phyloP scores from a whole-genome alignment of 2,888 invertebrate genomes.

The Watsonalla binaria region DNA sequence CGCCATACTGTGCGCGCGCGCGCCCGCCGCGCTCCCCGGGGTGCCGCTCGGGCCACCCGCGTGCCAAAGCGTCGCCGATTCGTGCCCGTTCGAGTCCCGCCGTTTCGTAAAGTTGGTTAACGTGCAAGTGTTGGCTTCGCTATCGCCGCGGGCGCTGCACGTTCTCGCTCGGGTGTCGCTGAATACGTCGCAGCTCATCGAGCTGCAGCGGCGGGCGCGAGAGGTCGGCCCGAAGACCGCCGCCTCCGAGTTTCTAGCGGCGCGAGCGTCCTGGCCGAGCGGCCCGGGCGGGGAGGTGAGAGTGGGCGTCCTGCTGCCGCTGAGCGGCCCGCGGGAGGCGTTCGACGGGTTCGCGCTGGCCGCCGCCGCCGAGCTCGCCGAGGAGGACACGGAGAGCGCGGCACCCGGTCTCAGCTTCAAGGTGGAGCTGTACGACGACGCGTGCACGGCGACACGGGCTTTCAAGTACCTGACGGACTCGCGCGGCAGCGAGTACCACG shows the following conservation, averaged over 20 bases:
- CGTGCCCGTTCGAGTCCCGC: conserved; percentile 57
- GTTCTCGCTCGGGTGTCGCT: conserved; percentile 41
- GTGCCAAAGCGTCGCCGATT: conserved; percentile 24
- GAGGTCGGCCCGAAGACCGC: conserved; percentile 29
- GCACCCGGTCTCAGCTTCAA: conserved; percentile 31
- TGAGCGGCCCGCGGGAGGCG: conserved; percentile 30
- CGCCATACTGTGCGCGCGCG: conserved; percentile 26
- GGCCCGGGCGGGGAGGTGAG: conserved; percentile 34
- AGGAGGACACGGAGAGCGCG: conserved; percentile 29
- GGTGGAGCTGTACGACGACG: conserved; percentile 49
- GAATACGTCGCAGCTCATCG: conserved; percentile 26
- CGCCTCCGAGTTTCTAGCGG: conserved; percentile 18
- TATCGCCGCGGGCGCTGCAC: conserved; percentile 40
- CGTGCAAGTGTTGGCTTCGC: conserved; percentile 40
- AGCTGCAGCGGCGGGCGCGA: conserved; percentile 24
- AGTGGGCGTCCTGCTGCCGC: conserved; percentile 39
- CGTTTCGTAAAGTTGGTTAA: conserved; percentile 52
- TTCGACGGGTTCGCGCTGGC: conserved; percentile 36
- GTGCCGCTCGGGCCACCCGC: conserved; percentile 47
- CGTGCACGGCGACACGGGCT: conserved; percentile 50
- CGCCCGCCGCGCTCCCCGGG: conserved; percentile 17
- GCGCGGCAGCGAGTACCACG: conserved; percentile 50
- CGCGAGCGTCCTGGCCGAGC: conserved; percentile 23
- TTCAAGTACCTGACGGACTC: conserved; percentile 54
- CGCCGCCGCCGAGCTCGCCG: conserved; percentile 54